Evolutionary conservation across 2,113 vertebrate species (phyloP).

Genomic region (Cairina moschata): DNA sequence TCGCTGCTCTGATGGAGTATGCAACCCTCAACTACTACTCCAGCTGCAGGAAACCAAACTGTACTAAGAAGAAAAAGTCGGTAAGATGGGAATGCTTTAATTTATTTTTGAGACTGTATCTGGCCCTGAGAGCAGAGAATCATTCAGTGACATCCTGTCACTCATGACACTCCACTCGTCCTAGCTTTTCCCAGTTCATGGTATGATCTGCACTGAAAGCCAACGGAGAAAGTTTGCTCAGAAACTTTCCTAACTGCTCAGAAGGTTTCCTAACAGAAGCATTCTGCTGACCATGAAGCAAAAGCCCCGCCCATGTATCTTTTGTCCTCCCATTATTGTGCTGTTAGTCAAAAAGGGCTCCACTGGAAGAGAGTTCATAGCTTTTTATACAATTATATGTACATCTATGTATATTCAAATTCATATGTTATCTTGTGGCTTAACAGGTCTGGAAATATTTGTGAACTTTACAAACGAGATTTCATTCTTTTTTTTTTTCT

Average conservation of each 20-base stretch:
- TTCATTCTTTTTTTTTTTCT: background rate
- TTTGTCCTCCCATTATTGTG: background rate
- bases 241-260: too few species aligned
- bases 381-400: background rate
- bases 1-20: slow-evolving; percentile 97
- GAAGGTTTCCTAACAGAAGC: background rate
- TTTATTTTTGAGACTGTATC: background rate
- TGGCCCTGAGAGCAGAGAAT: background rate
- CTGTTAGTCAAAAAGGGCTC: background rate
- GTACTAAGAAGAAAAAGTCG: slow-evolving; percentile 82
- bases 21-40: slow-evolving; percentile 96
- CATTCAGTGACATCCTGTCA: background rate
- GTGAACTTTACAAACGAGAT: background rate
- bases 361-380: background rate
- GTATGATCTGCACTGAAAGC: background rate
- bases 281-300: background rate
- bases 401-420: background rate
- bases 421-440: background rate
- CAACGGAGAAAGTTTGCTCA: background rate
- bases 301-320: background rate
- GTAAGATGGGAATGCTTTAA: slow-evolving; percentile 72
- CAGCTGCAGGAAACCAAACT: slow-evolving; percentile 79
- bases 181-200: background rate
- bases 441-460: background rate
- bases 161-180: background rate